These are phyloP conservation scores for Baronia brevicornis DNA, from an alignment of 2,888 invertebrate species.

Conservation along the genomic window DNA sequence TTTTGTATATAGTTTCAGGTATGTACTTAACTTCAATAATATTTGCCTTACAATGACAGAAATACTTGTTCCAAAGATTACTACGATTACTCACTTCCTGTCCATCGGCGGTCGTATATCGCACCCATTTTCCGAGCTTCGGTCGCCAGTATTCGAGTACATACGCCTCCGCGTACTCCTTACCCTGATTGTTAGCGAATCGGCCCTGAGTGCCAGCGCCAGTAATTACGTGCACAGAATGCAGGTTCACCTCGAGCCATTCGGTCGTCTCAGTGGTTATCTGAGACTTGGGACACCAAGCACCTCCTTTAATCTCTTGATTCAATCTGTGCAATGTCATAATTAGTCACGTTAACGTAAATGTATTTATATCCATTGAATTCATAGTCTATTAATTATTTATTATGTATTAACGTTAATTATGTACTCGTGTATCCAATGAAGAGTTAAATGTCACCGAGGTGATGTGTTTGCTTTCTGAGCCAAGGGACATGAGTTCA, in stretches of 20 bases:
- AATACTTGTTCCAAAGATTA: no score
- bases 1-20: no score
- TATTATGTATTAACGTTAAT: no score
- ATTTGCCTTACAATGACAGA: no score
- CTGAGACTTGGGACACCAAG: constrained; percentile 92
- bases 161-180: constrained; percentile 90
- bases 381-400: no score
- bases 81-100: constrained; percentile 80
- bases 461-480: no score
- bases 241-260: constrained; percentile 88
- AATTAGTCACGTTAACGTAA: neutral
- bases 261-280: constrained; percentile 85
- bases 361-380: neutral
- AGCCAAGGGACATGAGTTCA: no score
- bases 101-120: constrained; percentile 83
- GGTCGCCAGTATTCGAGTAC: constrained; percentile 90
- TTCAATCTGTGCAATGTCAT: constrained; percentile 78
- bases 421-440: no score
- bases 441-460: no score
- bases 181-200: constrained; percentile 93
- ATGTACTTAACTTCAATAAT: no score
- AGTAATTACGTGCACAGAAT: constrained; percentile 86
- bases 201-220: constrained; percentile 90
- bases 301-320: constrained; percentile 88
- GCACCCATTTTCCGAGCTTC: constrained; percentile 86